Base-by-base conservation (phyloP, 2,888 invertebrate species). In the Pterobdella sp. region DNA sequence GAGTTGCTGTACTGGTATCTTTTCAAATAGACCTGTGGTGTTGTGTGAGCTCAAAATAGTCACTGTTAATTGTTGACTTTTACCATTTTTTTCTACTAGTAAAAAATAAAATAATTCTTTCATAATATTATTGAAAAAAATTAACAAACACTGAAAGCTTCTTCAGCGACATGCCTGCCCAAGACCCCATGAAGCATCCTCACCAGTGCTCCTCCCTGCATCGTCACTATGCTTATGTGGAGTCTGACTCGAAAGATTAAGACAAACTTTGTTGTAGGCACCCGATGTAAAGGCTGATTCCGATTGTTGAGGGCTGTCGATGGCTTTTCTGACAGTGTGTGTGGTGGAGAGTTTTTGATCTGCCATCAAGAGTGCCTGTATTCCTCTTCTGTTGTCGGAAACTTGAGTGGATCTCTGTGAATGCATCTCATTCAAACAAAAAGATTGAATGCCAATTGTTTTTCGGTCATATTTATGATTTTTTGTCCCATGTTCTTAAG, bases 161-260 rank as follows among this genome's bases (percentile, higher is more conserved):
- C 32, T 22, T 76, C 32, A 67, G 72, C 70, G 2, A 66, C 64
- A 0, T 49, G 63, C 14, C 29, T 22, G 2, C 63, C 52, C 10
- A 76, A 49, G 7, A 75, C 60, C 26, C 56, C 74, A 10, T 67
- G 49, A 3, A 76, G n/a, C 74, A 75, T 74, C n/a, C 76, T 66
- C 52, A 76, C 18, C 4, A 76, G 29, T 2, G 76, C 73, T n/a
- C 73, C 75, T 35, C 76, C 76, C 75, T 76, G 68, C n/a, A 7
- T 26, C 26, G 4, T 26, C 60, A 26, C 26, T 26, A 56, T 42
- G 10, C 7, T 42, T 42, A 7, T 14, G 42, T 42, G 7, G 10
- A 14, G 18, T 42, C 18, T 42, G 18, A 14, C 7, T 7, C 42
- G 7, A 7, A 42, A 18, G 10, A 42, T 42, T 7, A 18, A 42